Evolutionary conservation across 2,113 vertebrate genomes (phyloP).

Genomic region (Stictonetta naevosa): DNA sequence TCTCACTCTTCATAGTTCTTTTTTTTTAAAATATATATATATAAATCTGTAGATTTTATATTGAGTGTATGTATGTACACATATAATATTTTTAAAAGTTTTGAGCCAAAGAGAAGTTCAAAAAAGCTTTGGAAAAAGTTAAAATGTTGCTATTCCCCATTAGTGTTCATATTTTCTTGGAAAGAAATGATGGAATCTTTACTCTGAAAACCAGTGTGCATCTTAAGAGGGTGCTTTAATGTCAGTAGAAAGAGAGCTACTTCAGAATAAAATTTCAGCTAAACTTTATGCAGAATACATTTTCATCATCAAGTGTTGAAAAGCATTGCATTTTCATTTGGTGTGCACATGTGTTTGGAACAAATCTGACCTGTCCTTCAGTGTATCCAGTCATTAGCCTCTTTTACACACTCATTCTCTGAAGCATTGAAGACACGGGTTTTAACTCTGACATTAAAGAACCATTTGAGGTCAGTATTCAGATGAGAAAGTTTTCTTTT

Average conservation of each 20-base stretch:
- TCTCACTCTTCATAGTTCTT: not conserved
- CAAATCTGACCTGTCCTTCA: conserved; percentile 5
- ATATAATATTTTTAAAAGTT: not conserved
- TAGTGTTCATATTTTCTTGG: not conserved
- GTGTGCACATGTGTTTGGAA: conserved; percentile 63
- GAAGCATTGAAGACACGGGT: not conserved
- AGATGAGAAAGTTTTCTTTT: not conserved
- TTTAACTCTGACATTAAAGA: conserved; percentile 25
- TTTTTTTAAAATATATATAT: not conserved
- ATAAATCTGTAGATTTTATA: not conserved
- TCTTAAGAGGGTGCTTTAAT: conserved; percentile 10
- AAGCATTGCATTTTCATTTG: conserved; percentile 74
- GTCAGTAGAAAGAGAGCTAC: not conserved
- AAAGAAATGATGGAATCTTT: not conserved
- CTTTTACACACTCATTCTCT: not conserved
- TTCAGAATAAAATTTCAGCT: conserved; percentile 25
- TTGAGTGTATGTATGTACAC: rapidly evolving
- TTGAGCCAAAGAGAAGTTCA: not conserved
- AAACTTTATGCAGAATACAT: conserved; percentile 28
- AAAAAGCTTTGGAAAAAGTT: not conserved
- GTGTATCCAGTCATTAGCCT: conserved; percentile 21
- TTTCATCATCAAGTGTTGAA: conserved; percentile 57
- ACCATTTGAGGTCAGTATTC: not conserved
- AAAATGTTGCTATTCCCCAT: not conserved
- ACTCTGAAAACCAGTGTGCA: not conserved